These are phyloP conservation scores for Phalloptychus januarius DNA, from an alignment of 2,797 vertebrate genomes.

Conservation along the genomic window DNA sequence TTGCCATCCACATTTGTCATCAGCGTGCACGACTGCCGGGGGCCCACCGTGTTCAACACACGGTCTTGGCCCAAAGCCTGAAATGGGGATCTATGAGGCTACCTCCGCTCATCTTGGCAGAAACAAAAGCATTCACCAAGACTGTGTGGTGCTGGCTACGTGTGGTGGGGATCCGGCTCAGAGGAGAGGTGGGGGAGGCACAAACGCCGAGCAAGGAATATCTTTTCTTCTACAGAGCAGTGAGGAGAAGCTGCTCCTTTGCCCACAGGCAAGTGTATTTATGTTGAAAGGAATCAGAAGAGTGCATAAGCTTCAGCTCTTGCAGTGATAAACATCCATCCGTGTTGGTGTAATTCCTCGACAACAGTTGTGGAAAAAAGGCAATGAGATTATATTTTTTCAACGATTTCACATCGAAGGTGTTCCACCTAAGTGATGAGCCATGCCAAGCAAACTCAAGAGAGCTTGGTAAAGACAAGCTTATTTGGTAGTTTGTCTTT, in stretches of 20 bases:
- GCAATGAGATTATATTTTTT: slow-evolving; percentile 5
- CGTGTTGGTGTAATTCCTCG: slow-evolving; percentile 19
- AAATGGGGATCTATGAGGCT: slow-evolving; percentile 73
- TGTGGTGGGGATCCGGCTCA: slow-evolving; percentile 60
- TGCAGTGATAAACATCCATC: slow-evolving; percentile 40
- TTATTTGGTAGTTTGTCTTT: slow-evolving; percentile 62
- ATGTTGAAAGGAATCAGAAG: slow-evolving; percentile 64
- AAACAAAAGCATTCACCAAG: slow-evolving; percentile 63
- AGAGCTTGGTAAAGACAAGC: slow-evolving; percentile 45
- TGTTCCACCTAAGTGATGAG: slow-evolving; percentile 40
- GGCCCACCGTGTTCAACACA: slow-evolving; percentile 68
- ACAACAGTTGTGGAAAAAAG: slow-evolving; percentile 9
- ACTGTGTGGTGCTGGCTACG: slow-evolving; percentile 62
- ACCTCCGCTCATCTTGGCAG: slow-evolving; percentile 70
- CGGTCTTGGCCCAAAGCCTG: slow-evolving; percentile 68
- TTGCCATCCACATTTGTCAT: slow-evolving; percentile 54
- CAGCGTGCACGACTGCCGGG: slow-evolving; percentile 49
- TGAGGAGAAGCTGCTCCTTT: slow-evolving; percentile 57
- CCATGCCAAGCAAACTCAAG: slow-evolving; percentile 36
- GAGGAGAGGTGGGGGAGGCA: slow-evolving; percentile 58
- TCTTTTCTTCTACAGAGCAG: slow-evolving; percentile 44
- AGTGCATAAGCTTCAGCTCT: slow-evolving; percentile 44
- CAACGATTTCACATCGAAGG: slow-evolving; percentile 22
- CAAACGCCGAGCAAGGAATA: slow-evolving; percentile 39
- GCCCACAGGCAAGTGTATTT: slow-evolving; percentile 68